Base-by-base conservation (phyloP, 2,797 vertebrate genomes). In the Miichthys miiuy region DNA sequence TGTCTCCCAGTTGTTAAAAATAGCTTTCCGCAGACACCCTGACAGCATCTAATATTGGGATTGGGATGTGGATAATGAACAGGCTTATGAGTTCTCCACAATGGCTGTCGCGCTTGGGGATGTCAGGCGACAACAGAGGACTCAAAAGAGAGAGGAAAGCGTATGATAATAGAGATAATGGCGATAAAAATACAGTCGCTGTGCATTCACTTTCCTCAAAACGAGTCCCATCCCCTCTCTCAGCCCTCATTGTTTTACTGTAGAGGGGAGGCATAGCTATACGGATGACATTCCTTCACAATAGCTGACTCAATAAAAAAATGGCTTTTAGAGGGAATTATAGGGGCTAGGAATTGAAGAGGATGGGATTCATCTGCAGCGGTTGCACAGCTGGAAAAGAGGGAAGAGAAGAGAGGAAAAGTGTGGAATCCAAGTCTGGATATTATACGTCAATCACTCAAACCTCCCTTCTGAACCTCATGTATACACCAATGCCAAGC, bases 51-150 rank as follows among this genome's bases (percentile, higher is more conserved):
- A 79, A 87, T 86, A 83, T 90, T 88, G 81, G 68, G 68, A 42
- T 68, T 77, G 83, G 80, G 86, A 62, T 34, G 65, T 30, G 6
- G 84, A 87, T 90, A 92, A 93, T 91, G 87, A 93, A 72, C 84
- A 77, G 84, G 79, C 88, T 84, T 68, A 77, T 80, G 80, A 89
- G 77, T 77, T 78, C 56, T 47, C 47, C 67, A 90, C 84, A 84
- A 84, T 88, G 85, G 88, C 84, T 10, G 58, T 72, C 0, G 23
- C 7, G 30, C 72, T 83, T 21, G 12, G 56, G 77, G 79, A 25
- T 42, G 73, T 70, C 91, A 42, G 63, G 72, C 86, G 71, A 85
- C 68, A 78, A 38, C 42, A 67, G 76, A 75, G 56, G 60, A 71
- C 38, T 77, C 41, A 48, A 74, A 69, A 81, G 63, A 81, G 69